Base-by-base conservation (phyloP, 2,888 invertebrate species). In the Hirudinaria manillensis region DNA sequence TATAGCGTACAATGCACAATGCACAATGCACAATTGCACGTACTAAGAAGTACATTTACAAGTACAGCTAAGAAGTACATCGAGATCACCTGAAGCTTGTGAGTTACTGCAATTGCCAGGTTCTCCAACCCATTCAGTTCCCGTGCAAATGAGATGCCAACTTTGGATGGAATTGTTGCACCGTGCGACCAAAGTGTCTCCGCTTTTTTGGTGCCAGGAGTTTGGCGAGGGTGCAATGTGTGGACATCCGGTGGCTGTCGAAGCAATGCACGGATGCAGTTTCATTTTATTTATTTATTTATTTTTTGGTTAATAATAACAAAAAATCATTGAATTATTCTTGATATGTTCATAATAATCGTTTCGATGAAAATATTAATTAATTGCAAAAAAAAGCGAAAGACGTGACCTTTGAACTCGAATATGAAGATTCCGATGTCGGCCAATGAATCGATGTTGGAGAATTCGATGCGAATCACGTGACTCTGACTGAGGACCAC, bases 81-180 rank as follows among this genome's bases (percentile, higher is more conserved):
- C 21, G 53, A 13, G 13, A 61, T 27, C n/a, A 61, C 61, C 61
- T 61, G 61, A 61, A 61, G 24, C 29, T 61, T 61, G 61, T 61
- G n/a, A 29, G 61, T 24, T 61, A 29, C 61, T 68, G 56, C 79
- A 79, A 76, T 79, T 77, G 53, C 79, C 78, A 27, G 75, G 27
- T 36, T 76, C 76, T 3, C 79, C 79, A 45, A 77, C 68, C 79
- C 79, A 79, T 27, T 65, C 56, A 56, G 77, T 76, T 24, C 75
- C 79, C 66, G 72, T 75, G 72, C 79, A 79, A 67, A 76, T 74
- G 29, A 79, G 78, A 34, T 78, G 77, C 78, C 78, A 79, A 0
- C 70, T 74, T 38, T 74, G 74, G 19, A 32, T 32, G 34, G 76
- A 53, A 24, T 24, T 27, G 74, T 76, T 76, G 74, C 76, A 76